phyloP scores from a whole-genome alignment of 2,888 invertebrate genomes.

The Agriopis aurantiaria region DNA sequence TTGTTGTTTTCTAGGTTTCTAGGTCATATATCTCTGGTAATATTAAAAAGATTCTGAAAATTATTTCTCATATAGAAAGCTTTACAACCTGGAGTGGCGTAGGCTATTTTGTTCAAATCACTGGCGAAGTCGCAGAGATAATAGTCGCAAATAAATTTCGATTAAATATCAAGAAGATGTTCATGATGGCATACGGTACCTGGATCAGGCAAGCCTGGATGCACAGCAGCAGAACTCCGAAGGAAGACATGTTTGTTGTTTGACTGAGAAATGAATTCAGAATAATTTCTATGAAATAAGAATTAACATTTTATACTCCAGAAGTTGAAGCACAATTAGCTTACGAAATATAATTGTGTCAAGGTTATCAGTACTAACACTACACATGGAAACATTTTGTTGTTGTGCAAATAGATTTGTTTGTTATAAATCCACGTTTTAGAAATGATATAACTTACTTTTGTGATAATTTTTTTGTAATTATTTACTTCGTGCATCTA shows the following conservation, averaged over 20 bases:
- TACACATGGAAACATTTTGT: neutral
- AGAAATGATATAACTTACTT: neutral
- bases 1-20: no score
- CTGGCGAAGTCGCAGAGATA: no score
- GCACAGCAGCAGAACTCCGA: conserved; percentile 38
- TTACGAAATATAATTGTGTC: conserved; percentile 12
- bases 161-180: no score
- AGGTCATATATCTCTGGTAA: no score
- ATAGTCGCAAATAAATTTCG: no score
- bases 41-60: no score
- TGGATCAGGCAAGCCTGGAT: conserved; percentile 50
- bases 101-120: no score
- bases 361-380: neutral
- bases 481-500: neutral
- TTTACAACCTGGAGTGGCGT: no score
- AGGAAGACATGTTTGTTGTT: conserved; percentile 43
- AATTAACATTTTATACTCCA: conserved; percentile 15
- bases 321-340: neutral
- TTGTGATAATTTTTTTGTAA: neutral
- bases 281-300: neutral
- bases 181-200: conserved; percentile 40
- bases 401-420: conserved; percentile 1
- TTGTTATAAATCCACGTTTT: conserved; percentile 5
- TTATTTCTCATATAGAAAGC: no score
- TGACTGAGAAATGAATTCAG: conserved; percentile 24